Percentiles rank a stretch among this genome's conserved stretches.
phyloP scores from a whole-genome alignment of 2,797 vertebrate species.

The Epinephelus coioides region DNA sequence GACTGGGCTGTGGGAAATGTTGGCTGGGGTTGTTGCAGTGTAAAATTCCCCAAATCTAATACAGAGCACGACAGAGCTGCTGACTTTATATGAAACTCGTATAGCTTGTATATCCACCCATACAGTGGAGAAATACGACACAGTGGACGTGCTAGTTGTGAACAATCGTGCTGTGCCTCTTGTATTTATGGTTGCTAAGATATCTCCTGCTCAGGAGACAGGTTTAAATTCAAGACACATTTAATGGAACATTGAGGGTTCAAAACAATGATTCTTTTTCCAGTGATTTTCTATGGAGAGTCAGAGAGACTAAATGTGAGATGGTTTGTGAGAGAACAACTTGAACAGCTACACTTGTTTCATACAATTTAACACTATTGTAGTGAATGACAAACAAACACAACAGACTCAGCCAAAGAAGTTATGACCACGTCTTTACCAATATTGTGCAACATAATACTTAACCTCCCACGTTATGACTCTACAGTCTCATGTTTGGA shows the following conservation, averaged over 20 bases:
- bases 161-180: too few species aligned
- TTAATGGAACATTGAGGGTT: neutral
- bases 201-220: neutral
- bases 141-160: neutral
- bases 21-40: too few species aligned
- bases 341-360: neutral
- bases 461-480: neutral
- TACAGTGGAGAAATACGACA: neutral
- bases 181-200: neutral
- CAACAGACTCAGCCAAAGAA: neutral
- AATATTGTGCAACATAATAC: neutral
- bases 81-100: neutral
- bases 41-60: too few species aligned
- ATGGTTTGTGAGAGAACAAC: neutral
- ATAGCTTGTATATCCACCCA: neutral
- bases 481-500: neutral
- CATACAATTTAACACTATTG: too few species aligned
- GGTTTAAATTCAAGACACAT: neutral
- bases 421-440: neutral
- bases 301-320: too few species aligned
- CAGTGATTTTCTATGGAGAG: too few species aligned
- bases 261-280: neutral
- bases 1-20: too few species aligned
- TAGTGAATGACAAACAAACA: neutral
- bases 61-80: neutral